Percentiles rank a stretch among this genome's conserved stretches.
phyloP scores from a whole-genome alignment of 2,888 invertebrate genomes.

The Dichetophora obliterata region DNA sequence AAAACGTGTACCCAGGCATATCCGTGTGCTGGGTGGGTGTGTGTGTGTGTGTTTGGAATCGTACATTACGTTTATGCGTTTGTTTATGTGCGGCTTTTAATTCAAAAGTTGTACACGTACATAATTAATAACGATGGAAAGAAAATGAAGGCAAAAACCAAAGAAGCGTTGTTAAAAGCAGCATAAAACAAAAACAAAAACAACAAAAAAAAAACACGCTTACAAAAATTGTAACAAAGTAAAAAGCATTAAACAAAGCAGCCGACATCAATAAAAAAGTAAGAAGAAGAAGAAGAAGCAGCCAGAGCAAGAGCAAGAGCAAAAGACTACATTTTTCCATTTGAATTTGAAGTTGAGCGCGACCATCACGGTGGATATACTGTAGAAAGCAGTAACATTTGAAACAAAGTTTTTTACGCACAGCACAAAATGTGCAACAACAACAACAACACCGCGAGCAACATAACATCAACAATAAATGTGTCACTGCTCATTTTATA shows the following conservation, averaged over 20 bases:
- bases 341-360: not conserved
- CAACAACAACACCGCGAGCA: no score
- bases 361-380: no score
- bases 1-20: not conserved
- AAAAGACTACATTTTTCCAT: not conserved
- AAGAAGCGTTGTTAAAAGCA: conserved; percentile 13
- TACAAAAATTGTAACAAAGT: not conserved
- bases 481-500: not conserved
- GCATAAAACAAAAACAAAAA: not conserved
- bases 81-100: not conserved
- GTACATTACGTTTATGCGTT: not conserved
- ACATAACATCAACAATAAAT: no score
- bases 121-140: conserved; percentile 19
- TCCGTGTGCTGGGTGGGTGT: conserved; percentile 28
- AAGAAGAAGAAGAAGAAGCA: not conserved
- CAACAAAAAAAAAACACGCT: not conserved
- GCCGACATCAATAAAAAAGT: not conserved
- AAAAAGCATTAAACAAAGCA: not conserved
- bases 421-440: no score
- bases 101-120: conserved; percentile 4
- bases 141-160: conserved; percentile 13
- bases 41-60: conserved; percentile 36
- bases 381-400: no score
- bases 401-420: no score
- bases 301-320: not conserved